A percentile compares a stretch with the other conserved stretches of the same genome.
phyloP scores from a whole-genome alignment of 1,140 invertebrate genomes.

The Tetramorium simillimum region DNA sequence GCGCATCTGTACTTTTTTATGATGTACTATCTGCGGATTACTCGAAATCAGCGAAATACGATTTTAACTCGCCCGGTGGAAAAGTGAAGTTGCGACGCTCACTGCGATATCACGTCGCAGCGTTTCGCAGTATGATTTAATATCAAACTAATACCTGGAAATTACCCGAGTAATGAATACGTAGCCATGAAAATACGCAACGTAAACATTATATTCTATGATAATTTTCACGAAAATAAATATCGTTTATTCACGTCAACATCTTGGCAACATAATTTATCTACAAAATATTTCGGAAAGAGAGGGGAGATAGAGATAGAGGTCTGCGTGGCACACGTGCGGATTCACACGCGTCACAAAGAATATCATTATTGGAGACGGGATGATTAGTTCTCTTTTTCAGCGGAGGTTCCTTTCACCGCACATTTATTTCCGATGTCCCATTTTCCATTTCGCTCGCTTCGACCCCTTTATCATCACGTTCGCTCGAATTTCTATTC shows the following conservation, averaged over 20 bases:
- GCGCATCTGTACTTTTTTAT: slow-evolving; percentile 19
- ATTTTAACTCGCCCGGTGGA: neutral
- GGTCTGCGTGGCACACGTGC: neutral
- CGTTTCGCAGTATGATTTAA: neutral
- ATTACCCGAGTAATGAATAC: neutral
- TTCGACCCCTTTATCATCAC: slow-evolving; percentile 10
- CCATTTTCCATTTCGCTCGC: slow-evolving; percentile 65
- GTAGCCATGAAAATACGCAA: too few relatives aligned
- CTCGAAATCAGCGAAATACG: neutral
- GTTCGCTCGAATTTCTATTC: slow-evolving; percentile 48
- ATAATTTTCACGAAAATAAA: neutral
- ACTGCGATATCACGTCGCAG: neutral
- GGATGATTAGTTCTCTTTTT: slow-evolving; percentile 41
- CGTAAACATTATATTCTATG: neutral
- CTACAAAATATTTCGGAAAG: neutral
- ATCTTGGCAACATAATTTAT: neutral
- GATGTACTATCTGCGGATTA: neutral
- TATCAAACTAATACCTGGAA: neutral
- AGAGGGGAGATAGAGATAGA: neutral
- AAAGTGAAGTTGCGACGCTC: neutral
- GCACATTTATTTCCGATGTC: slow-evolving; percentile 61
- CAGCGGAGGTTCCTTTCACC: slow-evolving; percentile 6
- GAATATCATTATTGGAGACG: slow-evolving; percentile 46
- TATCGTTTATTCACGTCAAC: neutral
- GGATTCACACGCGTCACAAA: slow-evolving; percentile 18